These are phyloP conservation scores for Bombus breviceps DNA, from an alignment of 1,140 invertebrate species.

Conservation along the genomic window DNA sequence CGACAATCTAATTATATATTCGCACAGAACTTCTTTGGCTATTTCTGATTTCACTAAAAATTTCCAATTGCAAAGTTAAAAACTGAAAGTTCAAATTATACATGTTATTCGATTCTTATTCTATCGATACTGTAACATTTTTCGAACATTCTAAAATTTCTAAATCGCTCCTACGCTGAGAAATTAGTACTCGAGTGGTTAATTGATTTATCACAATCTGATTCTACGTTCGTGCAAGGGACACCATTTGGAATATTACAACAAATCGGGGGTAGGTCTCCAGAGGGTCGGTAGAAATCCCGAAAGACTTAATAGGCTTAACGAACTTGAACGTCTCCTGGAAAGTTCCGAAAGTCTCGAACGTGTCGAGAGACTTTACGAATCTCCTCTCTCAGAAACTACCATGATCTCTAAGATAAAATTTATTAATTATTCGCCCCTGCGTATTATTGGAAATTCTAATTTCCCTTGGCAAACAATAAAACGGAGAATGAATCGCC, in stretches of 20 bases:
- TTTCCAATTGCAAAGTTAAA: no score
- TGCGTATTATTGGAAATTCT: background rate
- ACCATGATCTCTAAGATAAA: background rate
- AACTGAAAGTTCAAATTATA: no score
- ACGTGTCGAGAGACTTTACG: background rate
- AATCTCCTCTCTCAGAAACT: background rate
- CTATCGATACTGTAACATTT: no score
- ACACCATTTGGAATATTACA: background rate
- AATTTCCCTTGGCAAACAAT: background rate
- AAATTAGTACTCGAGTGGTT: background rate
- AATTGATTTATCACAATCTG: background rate
- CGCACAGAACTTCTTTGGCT: background rate
- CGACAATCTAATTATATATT: background rate
- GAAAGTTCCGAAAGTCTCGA: background rate
- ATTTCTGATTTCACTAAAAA: no score
- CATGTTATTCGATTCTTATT: no score
- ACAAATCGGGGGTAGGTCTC: background rate
- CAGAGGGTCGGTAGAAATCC: background rate
- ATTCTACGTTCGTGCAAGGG: background rate
- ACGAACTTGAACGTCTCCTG: conserved; percentile 3
- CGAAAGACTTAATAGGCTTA: conserved; percentile 15
- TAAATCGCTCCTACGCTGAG: no score
- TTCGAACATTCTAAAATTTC: no score
- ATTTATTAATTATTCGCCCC: background rate
- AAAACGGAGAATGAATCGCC: background rate